phyloP scores from a whole-genome alignment of 2,888 invertebrate genomes.

The Trachelus troglodyta region DNA sequence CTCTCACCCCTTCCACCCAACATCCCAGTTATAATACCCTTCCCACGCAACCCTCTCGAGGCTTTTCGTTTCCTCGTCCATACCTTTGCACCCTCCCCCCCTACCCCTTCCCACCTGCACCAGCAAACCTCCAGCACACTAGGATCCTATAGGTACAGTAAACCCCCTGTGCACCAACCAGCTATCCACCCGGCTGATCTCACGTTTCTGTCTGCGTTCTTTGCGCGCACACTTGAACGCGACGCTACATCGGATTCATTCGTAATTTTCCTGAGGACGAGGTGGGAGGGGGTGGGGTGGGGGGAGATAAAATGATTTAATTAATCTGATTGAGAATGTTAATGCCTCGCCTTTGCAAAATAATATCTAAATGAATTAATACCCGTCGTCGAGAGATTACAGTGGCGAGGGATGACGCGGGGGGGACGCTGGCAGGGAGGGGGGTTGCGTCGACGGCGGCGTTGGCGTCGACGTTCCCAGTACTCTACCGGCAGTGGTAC shows the following conservation, averaged over 20 bases:
- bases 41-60: conserved; percentile 1
- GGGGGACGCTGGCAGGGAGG: conserved; percentile 8
- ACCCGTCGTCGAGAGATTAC: conserved; percentile 33
- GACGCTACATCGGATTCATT: conserved; percentile 10
- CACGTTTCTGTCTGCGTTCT: neutral
- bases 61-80: conserved; percentile 15
- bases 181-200: conserved; percentile 12
- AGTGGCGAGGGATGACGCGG: conserved; percentile 23
- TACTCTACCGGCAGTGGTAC: conserved; percentile 13
- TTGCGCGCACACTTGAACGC: conserved; percentile 7
- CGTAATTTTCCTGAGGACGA: conserved; percentile 1
- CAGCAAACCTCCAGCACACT: conserved; percentile 19
- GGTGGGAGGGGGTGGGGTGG: fast-evolving
- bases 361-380: conserved; percentile 64
- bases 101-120: conserved; percentile 21
- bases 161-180: conserved; percentile 21
- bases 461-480: neutral
- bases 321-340: conserved; percentile 64
- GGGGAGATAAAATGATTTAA: conserved; percentile 53
- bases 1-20: neutral
- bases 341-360: conserved; percentile 53
- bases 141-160: conserved; percentile 30
- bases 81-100: conserved; percentile 22
- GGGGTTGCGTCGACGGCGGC: neutral
- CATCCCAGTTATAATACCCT: neutral